Base-by-base conservation (phyloP, 2,888 invertebrate genomes). In the Nomada flava region DNA sequence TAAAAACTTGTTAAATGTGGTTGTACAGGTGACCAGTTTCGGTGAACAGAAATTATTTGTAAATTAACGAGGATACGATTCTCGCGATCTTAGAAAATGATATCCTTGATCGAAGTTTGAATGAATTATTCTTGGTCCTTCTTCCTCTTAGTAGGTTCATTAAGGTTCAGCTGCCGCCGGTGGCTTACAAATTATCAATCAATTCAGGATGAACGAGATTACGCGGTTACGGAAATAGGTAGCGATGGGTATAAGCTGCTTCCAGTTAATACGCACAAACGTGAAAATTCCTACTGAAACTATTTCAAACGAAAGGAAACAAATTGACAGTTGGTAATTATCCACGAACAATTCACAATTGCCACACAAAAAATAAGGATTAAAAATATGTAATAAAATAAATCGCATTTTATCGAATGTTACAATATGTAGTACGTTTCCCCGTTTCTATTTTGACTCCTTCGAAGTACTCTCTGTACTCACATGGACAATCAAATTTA, bases 181-280 rank as follows among this genome's bases (percentile, higher is more conserved):
- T 63, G 68, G 63, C 7, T 73, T 68, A 50, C 42, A 55, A 78
- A 73, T 78, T 78, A 78, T 68, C 50, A 73, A 73, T 63, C 63
- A 68, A 57, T 73, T 42, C 23, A 20, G 10, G 26, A 36, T 50
- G 26, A 78, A 68, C 36, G 62, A 68, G 42, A 67, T 62, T 68
- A 50, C 47, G 67, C 13, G 23, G n/a, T 52, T 50, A 63, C 60
- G 67, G 52, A 67, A 69, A 65, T 60, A 68, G 52, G 60, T 52
- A 57, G 63, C n/a, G 55, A 64, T 11, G 60, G 74, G 13, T 26
- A 63, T 23, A 47, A 70, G 20, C 20, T 7, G 47, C 47, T 20
- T 63, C 18, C 20, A 57, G 11, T 11, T 20, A 23, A 20, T 2
- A 26, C 20, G 2, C 23, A n/a, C 18, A 53, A 20, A 5, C 53